These are phyloP conservation scores for Cynopterus sphinx DNA, from an alignment of 2,797 vertebrate species.

Conservation along the genomic window DNA sequence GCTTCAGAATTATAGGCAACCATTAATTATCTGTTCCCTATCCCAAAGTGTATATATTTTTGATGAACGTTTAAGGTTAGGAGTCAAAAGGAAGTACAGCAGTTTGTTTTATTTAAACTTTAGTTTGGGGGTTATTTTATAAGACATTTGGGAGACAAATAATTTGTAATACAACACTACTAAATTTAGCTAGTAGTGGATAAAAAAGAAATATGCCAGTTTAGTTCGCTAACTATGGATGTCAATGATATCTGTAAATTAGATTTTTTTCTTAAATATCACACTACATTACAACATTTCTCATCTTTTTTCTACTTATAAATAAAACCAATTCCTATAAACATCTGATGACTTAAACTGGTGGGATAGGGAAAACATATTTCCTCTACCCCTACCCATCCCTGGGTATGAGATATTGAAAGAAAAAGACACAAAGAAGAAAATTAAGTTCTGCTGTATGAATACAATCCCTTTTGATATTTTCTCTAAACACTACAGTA, in stretches of 20 bases:
- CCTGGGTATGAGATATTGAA: background rate
- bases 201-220: background rate
- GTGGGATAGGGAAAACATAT: background rate
- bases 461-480: background rate
- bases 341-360: background rate
- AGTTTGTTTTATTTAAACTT: slow-evolving; percentile 64
- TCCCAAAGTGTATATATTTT: slow-evolving; percentile 69
- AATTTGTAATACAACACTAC: background rate
- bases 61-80: slow-evolving; percentile 74
- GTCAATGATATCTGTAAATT: slow-evolving; percentile 20
- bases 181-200: background rate
- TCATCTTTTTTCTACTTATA: background rate
- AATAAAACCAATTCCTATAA: background rate
- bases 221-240: background rate
- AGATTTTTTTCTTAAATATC: background rate
- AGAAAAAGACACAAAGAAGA: background rate
- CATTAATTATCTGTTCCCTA: slow-evolving; percentile 82
- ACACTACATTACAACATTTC: background rate
- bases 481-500: background rate
- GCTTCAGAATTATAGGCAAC: slow-evolving; percentile 80
- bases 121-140: background rate
- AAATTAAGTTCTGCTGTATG: background rate
- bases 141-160: background rate
- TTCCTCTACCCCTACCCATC: background rate
- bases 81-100: slow-evolving; percentile 52